These are phyloP conservation scores for Oncorhynchus tshawytscha DNA, from an alignment of 2,113 vertebrate species.

Conservation along the genomic window DNA sequence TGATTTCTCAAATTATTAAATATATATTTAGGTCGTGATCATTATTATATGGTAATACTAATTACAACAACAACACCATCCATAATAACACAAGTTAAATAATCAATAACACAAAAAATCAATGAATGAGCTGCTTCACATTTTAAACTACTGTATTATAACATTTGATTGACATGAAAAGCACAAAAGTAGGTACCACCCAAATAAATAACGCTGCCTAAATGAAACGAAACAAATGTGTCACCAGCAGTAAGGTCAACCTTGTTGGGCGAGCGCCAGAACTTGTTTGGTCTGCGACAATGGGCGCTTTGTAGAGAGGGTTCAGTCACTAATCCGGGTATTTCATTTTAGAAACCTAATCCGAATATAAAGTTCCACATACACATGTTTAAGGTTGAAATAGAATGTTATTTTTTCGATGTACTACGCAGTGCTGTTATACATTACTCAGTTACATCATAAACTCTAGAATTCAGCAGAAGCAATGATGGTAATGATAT, in stretches of 20 bases:
- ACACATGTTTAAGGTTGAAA: not conserved
- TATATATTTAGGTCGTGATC: not conserved
- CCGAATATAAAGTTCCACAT: constrained; percentile 12
- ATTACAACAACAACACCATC: not conserved
- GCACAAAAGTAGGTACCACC: not conserved
- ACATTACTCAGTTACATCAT: no score
- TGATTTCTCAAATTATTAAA: not conserved
- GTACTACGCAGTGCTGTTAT: not conserved
- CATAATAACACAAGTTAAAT: no score
- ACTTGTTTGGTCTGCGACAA: constrained; percentile 41
- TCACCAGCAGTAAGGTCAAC: constrained; percentile 30
- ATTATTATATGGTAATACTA: not conserved
- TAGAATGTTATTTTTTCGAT: not conserved
- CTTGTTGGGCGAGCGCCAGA: constrained; percentile 56
- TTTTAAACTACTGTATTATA: not conserved
- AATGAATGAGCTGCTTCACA: not conserved
- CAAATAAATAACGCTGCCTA: no score
- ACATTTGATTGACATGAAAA: not conserved
- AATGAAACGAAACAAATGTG: constrained; percentile 25
- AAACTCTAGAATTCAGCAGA: no score
- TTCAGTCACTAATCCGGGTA: constrained; percentile 44
- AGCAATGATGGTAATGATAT: no score
- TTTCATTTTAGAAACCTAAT: constrained; percentile 49
- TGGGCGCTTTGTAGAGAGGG: constrained; percentile 32
- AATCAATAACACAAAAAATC: no score